Base-by-base conservation (phyloP, 2,113 vertebrate species). In the Xenopus tropicalis region DNA sequence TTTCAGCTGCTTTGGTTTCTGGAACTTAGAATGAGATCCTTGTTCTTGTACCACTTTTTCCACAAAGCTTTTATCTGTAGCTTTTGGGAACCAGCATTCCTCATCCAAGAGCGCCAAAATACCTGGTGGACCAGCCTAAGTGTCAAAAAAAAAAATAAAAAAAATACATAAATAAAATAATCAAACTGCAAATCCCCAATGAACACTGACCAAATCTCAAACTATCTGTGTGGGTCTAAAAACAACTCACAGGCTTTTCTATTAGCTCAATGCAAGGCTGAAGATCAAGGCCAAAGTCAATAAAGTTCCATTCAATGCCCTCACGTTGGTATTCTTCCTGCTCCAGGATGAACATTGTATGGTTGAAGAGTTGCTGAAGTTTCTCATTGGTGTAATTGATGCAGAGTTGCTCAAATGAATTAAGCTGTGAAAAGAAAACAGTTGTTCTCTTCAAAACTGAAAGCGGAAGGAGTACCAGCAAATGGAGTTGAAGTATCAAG, bases 71-170 rank as follows among this genome's bases (percentile, higher is more conserved):
- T 96, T 98, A 86, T 98, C 97, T 0, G 97, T 99, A 78, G 97
- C 97, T 84, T 98, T 99, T 66, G 97, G 97, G 73, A 98, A 99
- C 97, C 97, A 99, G 83, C 97, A 99, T 78, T 99, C 97, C 81
- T 99, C 97, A 48, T 99, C 97, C 83, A 99, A 83, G 70, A 99
- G 85, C 52, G 97, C 96, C 68, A 99, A 83, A 77, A 99, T 96
- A 79, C 97, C 97, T 3, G 97, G 97, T 51, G 97, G 97, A 21
- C 91, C 96, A 69, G 97, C 93, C 97, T 99, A 82, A 71, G 69
- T 69, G 24, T 20, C 22, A 68, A 52, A 4, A 66, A 14, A 56
- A n/a, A n/a, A n/a, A n/a, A 16, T 6, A 29, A 16, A 62, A 29
- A 62, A 22, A 25, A 12, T 24, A 24, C 51, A 37, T 19, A n/a